Evolutionary conservation across 2,888 invertebrate genomes (phyloP), one percentile per base, ranked within the genome.

Genomic region (Branchellion lobata): DNA sequence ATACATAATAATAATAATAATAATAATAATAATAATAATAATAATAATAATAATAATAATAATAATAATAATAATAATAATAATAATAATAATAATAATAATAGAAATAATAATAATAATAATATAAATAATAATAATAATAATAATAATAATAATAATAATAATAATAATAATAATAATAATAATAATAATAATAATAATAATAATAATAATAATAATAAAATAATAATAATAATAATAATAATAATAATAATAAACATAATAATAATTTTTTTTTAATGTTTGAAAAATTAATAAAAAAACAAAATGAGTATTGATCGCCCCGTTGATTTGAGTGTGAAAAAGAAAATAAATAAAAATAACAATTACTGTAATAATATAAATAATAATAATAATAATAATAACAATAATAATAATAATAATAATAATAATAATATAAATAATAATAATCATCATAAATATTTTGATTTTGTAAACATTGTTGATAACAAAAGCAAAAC

Each of bases 321-420:
- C n/a, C n/a, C n/a, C n/a, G n/a, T n/a, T n/a, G n/a, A n/a, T n/a
- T n/a, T n/a, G n/a, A n/a, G n/a, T n/a, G n/a, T n/a, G n/a, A n/a
- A n/a, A n/a, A n/a, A n/a, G n/a, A n/a, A n/a, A n/a, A n/a, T n/a
- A n/a, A n/a, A n/a, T n/a, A n/a, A n/a, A n/a, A n/a, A n/a, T n/a
- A n/a, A n/a, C n/a, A n/a, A 65, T 27, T 11, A 65, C 8, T 27
- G 21, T 65, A n/a, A 27, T 8, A 65, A n/a, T 65, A 65, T 65
- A 11, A 65, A 65, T 65, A 29, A 27, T 27, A 65, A n/a, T 27
- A 29, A 65, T 27, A 27, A n/a, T 71, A 71, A 71, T 31, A n/a
- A 27, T 31, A 33, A 71, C 8, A 33, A 71, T 71, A 31, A 71
- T 71, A 71, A 71, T 71, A 71, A 71, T 71, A 71, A 71, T 71